Evolutionary conservation across 2,888 invertebrate species (phyloP).

Genomic region (Macrophya alboannulata): DNA sequence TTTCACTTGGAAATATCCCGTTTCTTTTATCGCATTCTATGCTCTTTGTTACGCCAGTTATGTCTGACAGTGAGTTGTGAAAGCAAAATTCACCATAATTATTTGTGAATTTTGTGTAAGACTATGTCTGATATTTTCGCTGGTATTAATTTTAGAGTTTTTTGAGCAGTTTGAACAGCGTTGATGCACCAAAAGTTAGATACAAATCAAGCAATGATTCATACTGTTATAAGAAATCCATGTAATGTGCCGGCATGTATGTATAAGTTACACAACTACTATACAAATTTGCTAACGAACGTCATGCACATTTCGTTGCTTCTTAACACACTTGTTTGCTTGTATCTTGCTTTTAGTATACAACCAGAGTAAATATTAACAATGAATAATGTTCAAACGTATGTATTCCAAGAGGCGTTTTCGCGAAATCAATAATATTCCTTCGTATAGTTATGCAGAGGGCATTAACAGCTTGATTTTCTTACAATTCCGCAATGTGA

Average conservation of each 20-base stretch:
- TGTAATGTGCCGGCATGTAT: constrained; percentile 44
- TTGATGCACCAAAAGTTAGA: constrained; percentile 27
- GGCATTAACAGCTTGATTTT: constrained; percentile 47
- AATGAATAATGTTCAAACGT: constrained; percentile 21
- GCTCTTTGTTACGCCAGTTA: not conserved
- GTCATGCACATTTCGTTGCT: constrained; percentile 49
- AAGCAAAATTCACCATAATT: not conserved
- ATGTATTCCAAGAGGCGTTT: not conserved
- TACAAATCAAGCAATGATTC: constrained; percentile 38
- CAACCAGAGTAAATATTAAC: constrained; percentile 28
- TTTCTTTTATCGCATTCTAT: not conserved
- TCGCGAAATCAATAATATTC: constrained; percentile 20
- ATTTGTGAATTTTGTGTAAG: not conserved
- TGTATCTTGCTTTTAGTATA: constrained; percentile 49
- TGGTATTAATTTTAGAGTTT: not conserved
- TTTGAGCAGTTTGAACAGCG: not conserved
- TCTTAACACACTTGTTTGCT: constrained; percentile 47
- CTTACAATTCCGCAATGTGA: constrained; percentile 26
- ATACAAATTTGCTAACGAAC: constrained; percentile 28
- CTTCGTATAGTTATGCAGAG: constrained; percentile 27
- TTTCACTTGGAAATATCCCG: not conserved
- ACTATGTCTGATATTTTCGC: not conserved
- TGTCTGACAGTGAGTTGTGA: not conserved
- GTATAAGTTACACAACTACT: constrained; percentile 37
- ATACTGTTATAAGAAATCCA: constrained; percentile 12